Evolutionary conservation across 2,113 vertebrate genomes (phyloP).

Genomic region (Notothenia coriiceps): DNA sequence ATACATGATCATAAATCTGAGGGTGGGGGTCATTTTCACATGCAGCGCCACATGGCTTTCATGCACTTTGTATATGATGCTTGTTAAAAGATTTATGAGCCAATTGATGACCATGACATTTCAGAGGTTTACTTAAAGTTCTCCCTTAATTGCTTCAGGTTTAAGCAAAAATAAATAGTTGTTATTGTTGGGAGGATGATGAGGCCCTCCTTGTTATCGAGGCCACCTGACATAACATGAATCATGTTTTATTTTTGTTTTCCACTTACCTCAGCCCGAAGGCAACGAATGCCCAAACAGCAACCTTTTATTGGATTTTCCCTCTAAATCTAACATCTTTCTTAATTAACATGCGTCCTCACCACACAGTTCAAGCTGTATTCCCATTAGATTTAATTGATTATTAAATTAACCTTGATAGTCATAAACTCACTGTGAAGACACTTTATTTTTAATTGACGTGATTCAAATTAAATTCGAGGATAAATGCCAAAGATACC

Average conservation of each 20-base stretch:
- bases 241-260: neutral
- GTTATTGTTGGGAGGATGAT: neutral
- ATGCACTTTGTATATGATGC: neutral
- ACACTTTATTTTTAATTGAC: neutral
- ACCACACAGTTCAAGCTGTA: neutral
- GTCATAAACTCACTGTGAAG: neutral
- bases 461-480: neutral
- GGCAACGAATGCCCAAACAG: neutral
- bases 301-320: neutral
- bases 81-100: slow-evolving; percentile 2
- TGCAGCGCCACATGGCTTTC: slow-evolving; percentile 6
- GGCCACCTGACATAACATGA: neutral
- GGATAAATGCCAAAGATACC: neutral
- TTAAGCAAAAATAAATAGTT: neutral
- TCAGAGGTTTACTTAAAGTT: neutral
- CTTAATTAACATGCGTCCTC: neutral
- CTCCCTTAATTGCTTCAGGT: neutral
- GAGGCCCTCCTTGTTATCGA: neutral
- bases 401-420: neutral
- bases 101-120: slow-evolving; percentile 9
- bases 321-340: neutral
- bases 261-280: neutral
- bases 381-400: neutral
- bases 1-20: slow-evolving; percentile 22
- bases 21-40: neutral